Percentiles rank a stretch among this genome's conserved stretches.
Conservation (phyloP, 2,113 vertebrate species). For the Cavia porcellus region DNA sequence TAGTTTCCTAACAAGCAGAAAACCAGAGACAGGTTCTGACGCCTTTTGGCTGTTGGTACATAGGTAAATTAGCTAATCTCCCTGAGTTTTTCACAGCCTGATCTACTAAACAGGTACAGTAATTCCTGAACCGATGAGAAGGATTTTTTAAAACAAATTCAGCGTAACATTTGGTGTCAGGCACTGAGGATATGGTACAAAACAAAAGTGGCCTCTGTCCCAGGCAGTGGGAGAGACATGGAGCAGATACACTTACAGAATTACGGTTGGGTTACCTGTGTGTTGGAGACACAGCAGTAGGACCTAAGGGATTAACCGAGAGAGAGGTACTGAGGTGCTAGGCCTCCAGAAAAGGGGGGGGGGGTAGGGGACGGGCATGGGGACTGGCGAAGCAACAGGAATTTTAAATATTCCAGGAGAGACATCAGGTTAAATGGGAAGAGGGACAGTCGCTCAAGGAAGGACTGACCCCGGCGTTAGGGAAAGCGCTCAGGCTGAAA, state of each 20-base stretch:
- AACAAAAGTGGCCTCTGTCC: not conserved
- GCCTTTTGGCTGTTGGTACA: not conserved
- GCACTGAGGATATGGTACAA: not conserved
- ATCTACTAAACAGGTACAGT: slow-evolving; percentile 3
- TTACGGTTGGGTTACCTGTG: not conserved
- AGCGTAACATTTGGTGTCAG: not conserved
- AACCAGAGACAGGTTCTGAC: not conserved
- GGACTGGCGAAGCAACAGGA: too few relatives aligned
- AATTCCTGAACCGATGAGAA: slow-evolving; percentile 4
- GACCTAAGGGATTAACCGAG: not conserved
- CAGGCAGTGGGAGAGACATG: not conserved
- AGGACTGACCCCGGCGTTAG: not conserved
- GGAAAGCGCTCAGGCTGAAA: not conserved
- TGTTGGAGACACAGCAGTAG: not conserved
- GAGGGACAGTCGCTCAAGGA: not conserved
- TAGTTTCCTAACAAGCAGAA: not conserved
- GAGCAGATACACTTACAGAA: not conserved
- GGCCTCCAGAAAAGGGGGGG: not conserved
- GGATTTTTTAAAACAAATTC: not conserved
- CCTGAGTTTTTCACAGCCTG: not conserved
- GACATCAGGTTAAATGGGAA: not conserved
- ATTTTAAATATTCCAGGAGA: not conserved
- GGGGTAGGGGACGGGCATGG: not conserved
- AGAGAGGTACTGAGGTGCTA: not conserved
- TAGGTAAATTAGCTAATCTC: not conserved